Evolutionary conservation across 2,797 vertebrate genomes (phyloP).

Genomic region (Oreochromis grahami): DNA sequence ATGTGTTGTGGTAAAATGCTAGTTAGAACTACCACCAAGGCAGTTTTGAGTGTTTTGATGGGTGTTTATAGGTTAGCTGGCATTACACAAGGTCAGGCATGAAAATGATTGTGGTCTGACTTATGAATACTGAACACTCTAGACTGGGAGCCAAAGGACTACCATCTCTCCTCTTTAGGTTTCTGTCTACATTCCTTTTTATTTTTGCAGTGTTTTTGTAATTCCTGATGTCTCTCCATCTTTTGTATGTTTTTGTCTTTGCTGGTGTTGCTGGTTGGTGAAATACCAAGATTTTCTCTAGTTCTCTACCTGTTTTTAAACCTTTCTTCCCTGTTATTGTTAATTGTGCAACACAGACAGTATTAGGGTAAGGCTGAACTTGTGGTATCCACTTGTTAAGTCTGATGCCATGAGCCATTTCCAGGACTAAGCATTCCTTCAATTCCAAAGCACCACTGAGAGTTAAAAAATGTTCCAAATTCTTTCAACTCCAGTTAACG

Average conservation of each 20-base stretch:
- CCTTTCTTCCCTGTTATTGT: neutral
- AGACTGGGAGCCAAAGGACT: neutral
- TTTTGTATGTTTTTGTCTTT: neutral
- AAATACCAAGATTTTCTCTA: neutral
- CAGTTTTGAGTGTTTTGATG: neutral
- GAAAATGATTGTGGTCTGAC: neutral
- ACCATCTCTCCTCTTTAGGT: neutral
- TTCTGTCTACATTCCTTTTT: neutral
- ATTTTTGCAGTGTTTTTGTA: neutral
- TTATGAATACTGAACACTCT: neutral
- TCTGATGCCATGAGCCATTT: neutral
- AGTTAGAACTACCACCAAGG: neutral
- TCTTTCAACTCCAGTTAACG: neutral
- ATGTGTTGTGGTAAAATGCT: neutral
- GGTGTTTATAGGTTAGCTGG: neutral
- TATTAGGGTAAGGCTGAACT: neutral
- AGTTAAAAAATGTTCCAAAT: neutral
- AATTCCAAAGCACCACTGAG: neutral
- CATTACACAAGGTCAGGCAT: neutral
- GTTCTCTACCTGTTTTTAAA: neutral
- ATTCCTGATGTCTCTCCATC: neutral
- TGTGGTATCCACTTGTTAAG: neutral
- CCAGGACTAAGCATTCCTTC: neutral
- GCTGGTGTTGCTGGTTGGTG: neutral
- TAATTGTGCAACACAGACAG: neutral